Base-by-base conservation (phyloP, 2,888 invertebrate species). In the Euproctis similis region DNA sequence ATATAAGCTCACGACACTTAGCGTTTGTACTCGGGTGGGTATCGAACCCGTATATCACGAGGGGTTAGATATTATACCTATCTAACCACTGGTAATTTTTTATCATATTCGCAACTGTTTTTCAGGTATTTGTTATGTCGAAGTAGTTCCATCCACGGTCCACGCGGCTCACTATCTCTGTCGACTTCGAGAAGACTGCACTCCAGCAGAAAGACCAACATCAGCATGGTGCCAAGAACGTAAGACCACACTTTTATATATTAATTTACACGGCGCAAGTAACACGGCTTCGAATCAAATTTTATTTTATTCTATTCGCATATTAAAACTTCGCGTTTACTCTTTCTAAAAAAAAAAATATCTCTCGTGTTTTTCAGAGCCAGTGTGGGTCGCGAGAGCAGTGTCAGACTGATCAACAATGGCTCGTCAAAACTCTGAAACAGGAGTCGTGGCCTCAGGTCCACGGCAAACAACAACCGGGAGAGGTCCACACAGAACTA, bases 371-470 rank as follows among this genome's bases (percentile, higher is more conserved):
- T n/a, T 26, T 31, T 30, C 13, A 82, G 81, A 19, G 75, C 80
- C 3, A 80, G 80, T 37, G 63, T 77, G 2, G 81, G 76, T 1
- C 71, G 77, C 1, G 81, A 81, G 28, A 81, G 77, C 60, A 84
- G 82, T 66, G 60, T 82, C 31, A 69, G 78, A 0, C 64, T 82
- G 1, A 45, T 81, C 1, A 77, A 76, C 62, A 81, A 82, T 46
- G 82, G 82, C 1, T 63, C 78, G 0, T 81, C 81, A 24, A 82
- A 82, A 34, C 80, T 81, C 68, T 84, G 82, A 84, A 76, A 59
- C 44, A 59, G 71, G 71, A 42, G 42, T 28, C 47, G 40, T 46
- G 70, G 70, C 62, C 62, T 55, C 28, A 23, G 48, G 47, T 50
- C 43, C 35, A 42, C 55, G 53, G 68, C 70, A 49, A 68, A 73